Conservation (phyloP, 2,888 invertebrate genomes). For the Onchidella celtica region DNA sequence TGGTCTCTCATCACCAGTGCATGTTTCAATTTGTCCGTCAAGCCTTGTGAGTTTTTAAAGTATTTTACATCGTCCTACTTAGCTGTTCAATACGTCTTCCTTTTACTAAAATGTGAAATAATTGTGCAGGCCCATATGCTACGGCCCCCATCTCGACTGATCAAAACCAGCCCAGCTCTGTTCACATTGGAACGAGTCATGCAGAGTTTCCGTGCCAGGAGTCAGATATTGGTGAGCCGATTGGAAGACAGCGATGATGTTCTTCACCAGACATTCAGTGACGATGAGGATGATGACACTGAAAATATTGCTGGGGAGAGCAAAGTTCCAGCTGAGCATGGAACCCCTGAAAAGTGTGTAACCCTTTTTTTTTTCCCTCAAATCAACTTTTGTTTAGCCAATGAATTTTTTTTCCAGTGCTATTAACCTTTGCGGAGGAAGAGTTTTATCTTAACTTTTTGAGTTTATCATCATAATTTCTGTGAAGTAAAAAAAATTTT, state of each 20-base stretch:
- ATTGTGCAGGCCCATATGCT: slow-evolving; percentile 49
- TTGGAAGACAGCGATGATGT: slow-evolving; percentile 80
- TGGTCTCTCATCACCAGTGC: no score
- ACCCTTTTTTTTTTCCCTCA: neutral
- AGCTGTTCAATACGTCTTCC: no score
- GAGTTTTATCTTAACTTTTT: no score
- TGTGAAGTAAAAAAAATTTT: no score
- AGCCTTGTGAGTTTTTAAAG: no score
- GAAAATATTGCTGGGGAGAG: slow-evolving; percentile 50
- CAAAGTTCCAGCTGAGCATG: neutral
- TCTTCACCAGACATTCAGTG: slow-evolving; percentile 74
- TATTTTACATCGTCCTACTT: no score
- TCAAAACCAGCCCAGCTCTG: slow-evolving; percentile 79
- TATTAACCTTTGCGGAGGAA: no score
- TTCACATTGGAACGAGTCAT: slow-evolving; percentile 79
- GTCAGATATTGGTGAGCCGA: slow-evolving; percentile 76
- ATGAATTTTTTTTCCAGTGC: neutral
- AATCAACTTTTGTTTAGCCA: neutral
- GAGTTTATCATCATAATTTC: no score
- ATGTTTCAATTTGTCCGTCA: no score
- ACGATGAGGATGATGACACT: slow-evolving; percentile 57
- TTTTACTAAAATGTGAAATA: no score
- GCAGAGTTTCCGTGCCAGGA: slow-evolving; percentile 79
- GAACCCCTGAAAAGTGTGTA: slow-evolving; percentile 17
- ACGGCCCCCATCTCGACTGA: slow-evolving; percentile 73